Evolutionary conservation across 2,888 invertebrate genomes (phyloP).

Genomic region (Erynnis tages): DNA sequence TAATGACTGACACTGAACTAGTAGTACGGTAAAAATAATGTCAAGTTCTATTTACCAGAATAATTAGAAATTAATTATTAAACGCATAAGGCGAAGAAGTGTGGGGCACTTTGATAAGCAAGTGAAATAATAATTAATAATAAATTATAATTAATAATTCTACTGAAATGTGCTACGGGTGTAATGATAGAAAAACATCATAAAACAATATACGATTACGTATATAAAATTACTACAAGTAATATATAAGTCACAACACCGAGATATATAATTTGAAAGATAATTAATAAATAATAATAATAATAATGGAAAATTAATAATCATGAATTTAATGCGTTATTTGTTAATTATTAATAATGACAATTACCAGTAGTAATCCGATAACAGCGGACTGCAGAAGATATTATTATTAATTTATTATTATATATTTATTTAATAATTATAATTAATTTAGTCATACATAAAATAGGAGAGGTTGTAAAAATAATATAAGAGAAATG

Average conservation of each 20-base stretch:
- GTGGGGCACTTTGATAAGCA: slow-evolving; percentile 16
- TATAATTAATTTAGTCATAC: slow-evolving; percentile 29
- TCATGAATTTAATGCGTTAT: slow-evolving; percentile 51
- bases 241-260: slow-evolving; percentile 27
- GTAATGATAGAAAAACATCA: slow-evolving; percentile 32
- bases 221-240: slow-evolving; percentile 32
- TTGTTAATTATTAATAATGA: slow-evolving; percentile 60
- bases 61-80: slow-evolving; percentile 8
- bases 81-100: slow-evolving; percentile 17
- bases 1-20: too few relatives aligned
- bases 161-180: slow-evolving; percentile 33
- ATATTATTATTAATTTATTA: slow-evolving; percentile 56
- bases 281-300: slow-evolving; percentile 38
- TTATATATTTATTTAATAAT: slow-evolving; percentile 46
- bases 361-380: slow-evolving; percentile 88
- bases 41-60: too few relatives aligned
- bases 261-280: slow-evolving; percentile 28
- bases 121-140: slow-evolving; percentile 21
- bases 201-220: slow-evolving; percentile 33
- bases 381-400: slow-evolving; percentile 88
- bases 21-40: too few relatives aligned
- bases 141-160: slow-evolving; percentile 18
- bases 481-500: slow-evolving; percentile 24
- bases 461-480: slow-evolving; percentile 27
- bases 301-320: slow-evolving; percentile 49